Conservation (phyloP, 2,888 invertebrate species). For the Caenorhabditis imperialis region DNA sequence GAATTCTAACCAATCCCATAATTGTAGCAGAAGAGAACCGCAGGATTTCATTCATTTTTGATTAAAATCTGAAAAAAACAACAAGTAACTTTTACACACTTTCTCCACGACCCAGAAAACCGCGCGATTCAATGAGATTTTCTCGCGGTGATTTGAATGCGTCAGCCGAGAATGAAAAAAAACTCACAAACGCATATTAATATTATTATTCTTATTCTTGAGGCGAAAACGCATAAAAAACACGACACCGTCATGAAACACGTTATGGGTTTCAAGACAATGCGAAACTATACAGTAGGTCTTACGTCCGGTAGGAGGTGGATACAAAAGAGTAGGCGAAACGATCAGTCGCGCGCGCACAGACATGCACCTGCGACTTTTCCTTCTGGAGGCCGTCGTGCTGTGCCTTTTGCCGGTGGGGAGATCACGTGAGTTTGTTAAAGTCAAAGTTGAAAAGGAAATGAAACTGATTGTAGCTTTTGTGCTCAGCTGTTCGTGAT, state of each 20-base stretch:
- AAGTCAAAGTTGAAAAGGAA: background rate
- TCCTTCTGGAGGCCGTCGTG: slow-evolving; percentile 30
- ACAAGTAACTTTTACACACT: too few relatives aligned
- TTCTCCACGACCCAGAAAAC: too few relatives aligned
- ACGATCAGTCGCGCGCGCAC: slow-evolving; percentile 47
- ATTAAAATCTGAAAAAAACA: too few relatives aligned
- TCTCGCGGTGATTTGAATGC: too few relatives aligned
- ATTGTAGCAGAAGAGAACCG: slow-evolving; percentile 31
- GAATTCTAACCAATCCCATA: slow-evolving; percentile 17
- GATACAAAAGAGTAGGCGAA: slow-evolving; percentile 50
- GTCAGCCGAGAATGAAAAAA: too few relatives aligned
- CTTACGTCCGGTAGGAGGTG: slow-evolving; percentile 39
- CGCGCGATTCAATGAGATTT: too few relatives aligned
- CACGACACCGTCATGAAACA: slow-evolving; percentile 15
- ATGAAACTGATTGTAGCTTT: background rate
- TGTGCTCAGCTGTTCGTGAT: background rate
- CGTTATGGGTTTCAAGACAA: slow-evolving; percentile 41
- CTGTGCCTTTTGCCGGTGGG: slow-evolving; percentile 6
- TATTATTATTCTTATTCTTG: too few relatives aligned
- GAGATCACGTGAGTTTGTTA: slow-evolving; percentile 27
- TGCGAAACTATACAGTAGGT: slow-evolving; percentile 49
- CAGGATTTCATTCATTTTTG: slow-evolving; percentile 36
- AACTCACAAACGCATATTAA: too few relatives aligned
- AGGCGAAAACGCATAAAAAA: slow-evolving; percentile 47
- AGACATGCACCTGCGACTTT: slow-evolving; percentile 24